Evolutionary conservation across 2,888 invertebrate genomes (phyloP).

Genomic region (Eupithecia subfuscata): DNA sequence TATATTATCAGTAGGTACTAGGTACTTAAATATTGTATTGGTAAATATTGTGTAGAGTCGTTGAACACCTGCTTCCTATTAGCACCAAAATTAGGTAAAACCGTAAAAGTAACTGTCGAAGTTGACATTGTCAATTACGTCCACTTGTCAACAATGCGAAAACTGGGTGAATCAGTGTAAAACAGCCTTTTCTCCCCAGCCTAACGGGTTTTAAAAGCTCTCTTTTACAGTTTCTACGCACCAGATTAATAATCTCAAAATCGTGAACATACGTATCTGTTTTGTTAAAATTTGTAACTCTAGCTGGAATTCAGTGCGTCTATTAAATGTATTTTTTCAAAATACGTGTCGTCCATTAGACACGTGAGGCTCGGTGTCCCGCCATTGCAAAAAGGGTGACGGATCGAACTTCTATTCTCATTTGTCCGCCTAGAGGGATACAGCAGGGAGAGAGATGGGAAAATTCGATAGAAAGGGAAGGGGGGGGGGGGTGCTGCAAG

Average conservation of each 20-base stretch:
- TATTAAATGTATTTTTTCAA: background rate
- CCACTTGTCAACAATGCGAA: constrained; percentile 18
- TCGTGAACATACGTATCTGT: background rate
- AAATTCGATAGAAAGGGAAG: no score
- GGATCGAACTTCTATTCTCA: no score
- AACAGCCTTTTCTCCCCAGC: constrained; percentile 2
- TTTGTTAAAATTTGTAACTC: background rate
- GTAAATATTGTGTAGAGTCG: no score
- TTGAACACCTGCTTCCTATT: constrained; percentile 28
- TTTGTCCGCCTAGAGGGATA: no score
- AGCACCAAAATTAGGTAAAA: constrained; percentile 25
- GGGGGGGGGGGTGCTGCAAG: no score
- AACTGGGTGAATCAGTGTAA: constrained; percentile 12
- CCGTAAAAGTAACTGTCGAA: constrained; percentile 36
- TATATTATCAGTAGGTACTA: no score
- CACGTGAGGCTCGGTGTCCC: no score
- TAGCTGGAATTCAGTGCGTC: background rate
- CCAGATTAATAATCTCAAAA: background rate
- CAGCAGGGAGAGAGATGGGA: no score
- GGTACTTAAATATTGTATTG: background rate
- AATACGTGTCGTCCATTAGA: no score
- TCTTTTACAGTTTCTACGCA: background rate
- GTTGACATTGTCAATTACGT: constrained; percentile 34
- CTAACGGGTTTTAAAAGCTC: constrained; percentile 16
- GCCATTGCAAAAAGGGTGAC: no score